Evolutionary conservation across 1,140 invertebrate species (phyloP).

Genomic region (Drosophila serrata): DNA sequence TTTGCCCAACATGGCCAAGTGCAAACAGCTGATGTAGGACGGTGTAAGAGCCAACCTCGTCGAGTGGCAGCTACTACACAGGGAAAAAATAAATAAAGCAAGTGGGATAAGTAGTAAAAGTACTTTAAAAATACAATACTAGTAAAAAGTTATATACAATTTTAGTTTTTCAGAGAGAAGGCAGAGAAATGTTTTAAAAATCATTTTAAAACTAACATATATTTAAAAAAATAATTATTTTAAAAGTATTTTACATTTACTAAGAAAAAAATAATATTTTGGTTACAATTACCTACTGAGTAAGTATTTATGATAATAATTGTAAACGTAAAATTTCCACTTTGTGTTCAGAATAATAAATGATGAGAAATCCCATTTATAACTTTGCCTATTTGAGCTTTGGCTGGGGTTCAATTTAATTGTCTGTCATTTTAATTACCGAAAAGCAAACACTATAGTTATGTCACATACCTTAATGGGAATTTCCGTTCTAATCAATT

Average conservation of each 20-base stretch:
- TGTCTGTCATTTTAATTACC: constrained; percentile 21
- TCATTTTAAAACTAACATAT: too few relatives aligned
- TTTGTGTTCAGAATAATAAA: constrained; percentile 3
- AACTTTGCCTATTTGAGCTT: not conserved
- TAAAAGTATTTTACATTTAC: not conserved
- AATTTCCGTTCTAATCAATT: constrained; percentile 19
- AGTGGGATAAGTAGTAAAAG: not conserved
- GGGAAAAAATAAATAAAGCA: not conserved
- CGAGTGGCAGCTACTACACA: constrained; percentile 9
- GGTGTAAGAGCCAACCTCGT: constrained; percentile 1
- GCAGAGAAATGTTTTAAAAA: not conserved
- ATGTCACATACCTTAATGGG: constrained; percentile 17
- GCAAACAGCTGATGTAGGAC: constrained; percentile 26
- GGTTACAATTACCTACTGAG: not conserved
- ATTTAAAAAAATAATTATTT: not conserved
- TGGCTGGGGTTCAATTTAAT: not conserved
- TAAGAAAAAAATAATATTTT: not conserved
- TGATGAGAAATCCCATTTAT: constrained; percentile 12
- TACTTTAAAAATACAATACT: not conserved
- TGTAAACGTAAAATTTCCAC: not conserved
- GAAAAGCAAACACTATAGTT: constrained; percentile 19
- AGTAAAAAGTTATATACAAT: not conserved
- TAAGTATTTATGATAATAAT: not conserved
- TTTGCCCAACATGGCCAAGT: constrained; percentile 26
- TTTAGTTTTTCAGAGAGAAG: too few relatives aligned